Evolutionary conservation across 2,888 invertebrate genomes (phyloP).

Genomic region (Lasioglossum villosulum): DNA sequence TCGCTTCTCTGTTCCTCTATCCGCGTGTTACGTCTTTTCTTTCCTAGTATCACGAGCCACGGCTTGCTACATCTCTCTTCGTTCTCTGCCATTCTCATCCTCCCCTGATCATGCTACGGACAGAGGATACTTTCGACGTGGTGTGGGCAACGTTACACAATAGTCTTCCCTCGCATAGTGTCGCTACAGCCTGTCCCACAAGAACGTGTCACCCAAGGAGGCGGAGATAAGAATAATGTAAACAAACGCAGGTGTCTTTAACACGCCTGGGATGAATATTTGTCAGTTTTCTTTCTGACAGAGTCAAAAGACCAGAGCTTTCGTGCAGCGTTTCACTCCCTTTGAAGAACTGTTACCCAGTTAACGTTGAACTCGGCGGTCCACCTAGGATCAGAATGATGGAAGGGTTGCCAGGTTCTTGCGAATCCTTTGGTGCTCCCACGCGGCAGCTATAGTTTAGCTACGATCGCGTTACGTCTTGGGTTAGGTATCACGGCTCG

Average conservation of each 20-base stretch:
- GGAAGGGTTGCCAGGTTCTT: background rate
- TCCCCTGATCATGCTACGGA: background rate
- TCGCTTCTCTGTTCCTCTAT: slow-evolving; percentile 37
- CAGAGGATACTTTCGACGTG: background rate
- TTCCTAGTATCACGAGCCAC: slow-evolving; percentile 31
- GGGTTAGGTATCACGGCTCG: slow-evolving; percentile 3
- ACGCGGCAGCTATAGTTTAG: background rate
- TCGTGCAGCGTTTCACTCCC: too few species aligned
- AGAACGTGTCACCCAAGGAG: too few species aligned
- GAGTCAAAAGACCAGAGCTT: too few species aligned
- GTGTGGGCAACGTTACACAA: background rate
- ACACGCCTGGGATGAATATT: too few species aligned
- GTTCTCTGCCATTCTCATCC: background rate
- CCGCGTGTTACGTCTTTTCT: slow-evolving; percentile 28
- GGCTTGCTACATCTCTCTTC: background rate
- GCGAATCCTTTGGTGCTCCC: background rate
- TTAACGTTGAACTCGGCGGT: background rate
- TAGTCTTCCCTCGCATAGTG: background rate
- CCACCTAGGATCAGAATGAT: background rate
- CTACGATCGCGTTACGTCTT: background rate
- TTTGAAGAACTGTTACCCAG: background rate
- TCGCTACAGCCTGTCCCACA: too few species aligned
- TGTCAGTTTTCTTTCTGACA: too few species aligned
- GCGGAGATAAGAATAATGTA: too few species aligned
- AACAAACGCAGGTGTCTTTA: too few species aligned